Evolutionary conservation across 53 echinoderm and acorn worm genomes (phyloP).

Genomic region (Patiria pectinifera): DNA sequence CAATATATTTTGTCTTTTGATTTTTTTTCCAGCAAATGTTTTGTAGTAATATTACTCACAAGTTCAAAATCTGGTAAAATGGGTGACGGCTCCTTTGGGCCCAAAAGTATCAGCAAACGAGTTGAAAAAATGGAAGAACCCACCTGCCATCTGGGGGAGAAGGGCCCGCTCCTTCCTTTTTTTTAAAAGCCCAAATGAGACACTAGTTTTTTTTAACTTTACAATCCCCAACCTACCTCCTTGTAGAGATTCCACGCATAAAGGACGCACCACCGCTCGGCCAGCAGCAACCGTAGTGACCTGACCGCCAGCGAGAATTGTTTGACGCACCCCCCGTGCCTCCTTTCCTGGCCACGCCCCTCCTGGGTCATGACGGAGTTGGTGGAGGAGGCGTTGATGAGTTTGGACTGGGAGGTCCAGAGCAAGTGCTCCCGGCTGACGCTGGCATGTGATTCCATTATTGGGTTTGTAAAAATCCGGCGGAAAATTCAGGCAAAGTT

Average conservation of each 20-base stretch:
- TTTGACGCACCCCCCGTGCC: conserved; percentile 24
- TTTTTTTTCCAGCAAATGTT: too few relatives aligned
- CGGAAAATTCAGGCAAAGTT: neutral
- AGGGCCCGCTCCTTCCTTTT: too few relatives aligned
- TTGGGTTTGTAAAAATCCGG: neutral
- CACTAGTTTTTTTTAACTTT: too few relatives aligned
- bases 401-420: conserved; percentile 38
- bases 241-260: conserved; percentile 71
- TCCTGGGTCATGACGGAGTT: conserved; percentile 16
- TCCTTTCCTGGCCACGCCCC: neutral
- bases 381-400: conserved; percentile 2
- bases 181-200: too few relatives aligned
- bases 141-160: too few relatives aligned
- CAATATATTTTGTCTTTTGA: too few relatives aligned
- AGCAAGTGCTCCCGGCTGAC: conserved; percentile 44
- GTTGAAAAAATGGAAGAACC: too few relatives aligned
- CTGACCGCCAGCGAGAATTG: conserved; percentile 12
- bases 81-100: too few relatives aligned
- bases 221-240: conserved; percentile 52
- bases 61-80: too few relatives aligned
- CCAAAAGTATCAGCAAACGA: too few relatives aligned
- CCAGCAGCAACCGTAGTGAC: conserved; percentile 49
- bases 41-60: too few relatives aligned
- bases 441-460: conserved; percentile 41
- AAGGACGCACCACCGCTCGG: conserved; percentile 64